Evolutionary conservation across 1,140 invertebrate species (phyloP), one percentile per base, ranked within the genome.

Genomic region (Papilio aristodemus): DNA sequence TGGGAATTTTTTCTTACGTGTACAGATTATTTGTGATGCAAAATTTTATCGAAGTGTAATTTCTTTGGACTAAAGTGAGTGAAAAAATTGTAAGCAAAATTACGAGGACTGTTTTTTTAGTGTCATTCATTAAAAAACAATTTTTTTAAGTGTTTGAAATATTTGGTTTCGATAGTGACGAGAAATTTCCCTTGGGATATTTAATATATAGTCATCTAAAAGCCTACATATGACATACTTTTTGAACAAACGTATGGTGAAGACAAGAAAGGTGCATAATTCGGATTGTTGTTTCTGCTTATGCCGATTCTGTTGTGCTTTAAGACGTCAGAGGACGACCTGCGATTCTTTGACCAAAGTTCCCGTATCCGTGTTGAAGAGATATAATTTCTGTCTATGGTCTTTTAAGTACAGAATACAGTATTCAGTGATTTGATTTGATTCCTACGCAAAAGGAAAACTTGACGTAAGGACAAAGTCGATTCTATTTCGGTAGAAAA

Each of bases 151-250:
- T 41, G 38, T 71, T 38, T 59, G 10, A 32, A n/a, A n/a, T n/a
- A n/a, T n/a, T 32, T 32, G 27, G 58, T 9, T 57, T 66, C 46
- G 43, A 54, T 57, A 19, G 32, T 57, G 27, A 50, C 17, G 19
- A n/a, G 39, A 62, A 62, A 32, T 14, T 50, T 14, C 46, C 46
- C 19, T 59, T 27, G 62, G 19, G 6, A 10, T 39, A 25, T 77
- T 69, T 73, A 63, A 25, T 69, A 32, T 74, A 50, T 71, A 25
- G 69, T 74, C 14, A 54, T 39, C 58, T 27, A 87, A 91, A 89
- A 84, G 87, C 85, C 77, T 88, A 89, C 87, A 68, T 85, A 89
- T 91, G 89, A 77, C 85, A 88, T 85, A 78, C 83, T 85, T 85
- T 74, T 32, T 83, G 76, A 71, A 72, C 67, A 76, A 74, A 76